Conservation (phyloP, 2,113 vertebrate species). For the Thunnus maccoyii region DNA sequence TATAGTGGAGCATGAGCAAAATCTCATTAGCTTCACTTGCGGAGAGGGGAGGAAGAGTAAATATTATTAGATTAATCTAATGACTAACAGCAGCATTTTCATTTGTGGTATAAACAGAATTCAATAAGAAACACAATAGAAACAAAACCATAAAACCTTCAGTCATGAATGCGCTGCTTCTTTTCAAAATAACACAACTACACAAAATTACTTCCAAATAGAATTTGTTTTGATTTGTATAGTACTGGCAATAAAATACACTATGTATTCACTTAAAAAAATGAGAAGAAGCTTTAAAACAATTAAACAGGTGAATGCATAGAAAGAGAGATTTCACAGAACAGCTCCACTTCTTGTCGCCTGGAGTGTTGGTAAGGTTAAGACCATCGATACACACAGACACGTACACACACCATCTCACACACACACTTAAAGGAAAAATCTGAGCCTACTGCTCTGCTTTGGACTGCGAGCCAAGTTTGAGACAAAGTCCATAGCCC, state of each 20-base stretch:
- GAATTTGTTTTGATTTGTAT: too few relatives aligned
- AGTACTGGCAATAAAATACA: too few relatives aligned
- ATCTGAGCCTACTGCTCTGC: slow-evolving; percentile 66
- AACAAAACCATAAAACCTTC: slow-evolving; percentile 51
- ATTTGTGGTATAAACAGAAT: slow-evolving; percentile 83
- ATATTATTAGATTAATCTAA: slow-evolving; percentile 86
- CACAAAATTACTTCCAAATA: background rate
- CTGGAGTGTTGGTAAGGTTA: slow-evolving; percentile 72
- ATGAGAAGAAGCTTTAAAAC: too few relatives aligned
- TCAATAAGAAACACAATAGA: slow-evolving; percentile 75
- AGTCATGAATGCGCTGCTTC: slow-evolving; percentile 24
- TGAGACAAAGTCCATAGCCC: slow-evolving; percentile 81
- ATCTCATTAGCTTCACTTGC: slow-evolving; percentile 80
- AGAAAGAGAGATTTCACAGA: slow-evolving; percentile 66
- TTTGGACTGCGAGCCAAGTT: slow-evolving; percentile 78
- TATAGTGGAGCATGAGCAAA: slow-evolving; percentile 69
- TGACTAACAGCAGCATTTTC: slow-evolving; percentile 85
- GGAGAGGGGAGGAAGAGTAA: slow-evolving; percentile 73
- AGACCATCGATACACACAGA: slow-evolving; percentile 42
- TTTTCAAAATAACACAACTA: slow-evolving; percentile 34
- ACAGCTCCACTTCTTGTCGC: slow-evolving; percentile 73
- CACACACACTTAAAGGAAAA: slow-evolving; percentile 42
- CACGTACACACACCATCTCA: slow-evolving; percentile 19
- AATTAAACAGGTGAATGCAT: slow-evolving; percentile 13
- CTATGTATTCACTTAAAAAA: too few relatives aligned